Evolutionary conservation across 2,797 vertebrate species (phyloP).

Genomic region (Fratercula arctica): DNA sequence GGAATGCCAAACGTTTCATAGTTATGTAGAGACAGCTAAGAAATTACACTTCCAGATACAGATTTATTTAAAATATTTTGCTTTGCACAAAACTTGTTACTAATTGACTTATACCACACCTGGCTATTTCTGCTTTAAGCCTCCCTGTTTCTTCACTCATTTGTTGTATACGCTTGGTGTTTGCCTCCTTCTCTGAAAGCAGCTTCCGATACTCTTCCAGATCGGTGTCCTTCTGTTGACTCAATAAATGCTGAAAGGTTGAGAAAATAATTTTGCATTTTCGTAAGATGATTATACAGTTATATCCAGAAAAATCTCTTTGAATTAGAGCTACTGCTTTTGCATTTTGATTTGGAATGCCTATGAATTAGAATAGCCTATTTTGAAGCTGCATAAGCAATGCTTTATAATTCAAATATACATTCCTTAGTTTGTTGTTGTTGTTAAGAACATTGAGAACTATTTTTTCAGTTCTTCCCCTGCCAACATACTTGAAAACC

Average conservation of each 20-base stretch:
- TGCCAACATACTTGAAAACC: not conserved
- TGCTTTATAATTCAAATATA: not conserved
- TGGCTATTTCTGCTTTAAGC: constrained; percentile 88
- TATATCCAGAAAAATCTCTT: not conserved
- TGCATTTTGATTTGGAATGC: not conserved
- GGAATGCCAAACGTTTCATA: not conserved
- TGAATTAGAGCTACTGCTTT: not conserved
- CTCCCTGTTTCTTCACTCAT: constrained; percentile 87
- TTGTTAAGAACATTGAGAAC: not conserved
- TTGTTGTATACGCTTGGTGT: constrained; percentile 93
- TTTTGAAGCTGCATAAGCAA: not conserved
- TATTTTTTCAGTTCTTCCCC: not conserved
- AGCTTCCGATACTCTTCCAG: constrained; percentile 94
- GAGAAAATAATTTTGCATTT: not conserved
- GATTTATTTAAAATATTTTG: not conserved
- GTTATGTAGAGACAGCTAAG: not conserved
- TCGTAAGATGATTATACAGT: not conserved
- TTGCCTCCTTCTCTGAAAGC: constrained; percentile 89
- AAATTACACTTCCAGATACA: not conserved
- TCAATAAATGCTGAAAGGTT: constrained; percentile 87
- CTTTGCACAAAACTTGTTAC: not conserved
- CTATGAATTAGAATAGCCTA: not conserved
- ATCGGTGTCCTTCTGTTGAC: constrained; percentile 95
- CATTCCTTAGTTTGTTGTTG: not conserved
- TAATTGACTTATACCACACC: constrained; percentile 72